Conservation (phyloP, 1,140 invertebrate species). For the Rhopalosiphum padi region DNA sequence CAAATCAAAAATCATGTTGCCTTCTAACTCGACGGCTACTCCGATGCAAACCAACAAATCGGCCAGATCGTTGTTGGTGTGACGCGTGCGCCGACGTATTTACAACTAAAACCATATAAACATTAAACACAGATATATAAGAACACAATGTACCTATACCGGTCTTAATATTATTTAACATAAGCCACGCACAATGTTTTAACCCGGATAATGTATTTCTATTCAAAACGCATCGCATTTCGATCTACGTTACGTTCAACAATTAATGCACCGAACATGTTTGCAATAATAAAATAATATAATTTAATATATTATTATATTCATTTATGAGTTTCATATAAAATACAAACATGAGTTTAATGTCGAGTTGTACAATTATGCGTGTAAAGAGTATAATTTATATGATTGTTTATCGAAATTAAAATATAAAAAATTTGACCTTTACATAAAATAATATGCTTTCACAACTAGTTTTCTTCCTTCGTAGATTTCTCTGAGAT, state of each 20-base stretch:
- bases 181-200: not conserved
- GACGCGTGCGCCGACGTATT: not conserved
- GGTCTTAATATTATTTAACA: not conserved
- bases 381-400: not conserved
- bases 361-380: not conserved
- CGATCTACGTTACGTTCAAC: not conserved
- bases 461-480: not conserved
- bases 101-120: not conserved
- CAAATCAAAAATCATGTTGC: constrained; percentile 47
- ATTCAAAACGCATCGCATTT: not conserved
- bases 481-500: not conserved
- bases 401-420: not conserved
- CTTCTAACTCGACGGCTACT: constrained; percentile 16
- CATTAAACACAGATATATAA: not conserved
- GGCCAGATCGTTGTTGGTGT: constrained; percentile 8
- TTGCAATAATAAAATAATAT: not conserved
- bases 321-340: not conserved
- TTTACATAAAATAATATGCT: not conserved
- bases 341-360: not conserved
- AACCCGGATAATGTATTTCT: not conserved
- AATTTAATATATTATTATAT: not conserved
- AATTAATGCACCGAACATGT: not conserved
- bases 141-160: not conserved
- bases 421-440: not conserved
- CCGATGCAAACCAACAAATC: not conserved